Evolutionary conservation across 2,113 vertebrate genomes (phyloP).

Genomic region (Cynopterus brachyotis): DNA sequence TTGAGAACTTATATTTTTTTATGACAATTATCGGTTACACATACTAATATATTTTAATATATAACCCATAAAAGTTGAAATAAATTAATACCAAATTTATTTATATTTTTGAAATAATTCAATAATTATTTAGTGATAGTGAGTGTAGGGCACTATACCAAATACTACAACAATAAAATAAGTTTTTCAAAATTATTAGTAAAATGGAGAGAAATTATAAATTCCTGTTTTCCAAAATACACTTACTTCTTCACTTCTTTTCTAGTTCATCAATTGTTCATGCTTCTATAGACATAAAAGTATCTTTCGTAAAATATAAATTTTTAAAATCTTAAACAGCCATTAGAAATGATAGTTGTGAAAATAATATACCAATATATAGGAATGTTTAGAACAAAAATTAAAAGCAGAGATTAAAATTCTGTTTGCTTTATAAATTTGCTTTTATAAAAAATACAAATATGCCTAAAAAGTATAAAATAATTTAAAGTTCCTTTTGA

Average conservation of each 20-base stretch:
- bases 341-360: background rate
- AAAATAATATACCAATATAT: background rate
- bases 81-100: background rate
- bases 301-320: constrained; percentile 10
- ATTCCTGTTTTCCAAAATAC: background rate
- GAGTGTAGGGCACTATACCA: background rate
- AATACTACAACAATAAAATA: background rate
- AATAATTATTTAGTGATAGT: background rate
- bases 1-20: background rate
- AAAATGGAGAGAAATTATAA: constrained; percentile 39
- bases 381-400: constrained; percentile 11
- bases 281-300: background rate
- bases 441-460: constrained; percentile 4
- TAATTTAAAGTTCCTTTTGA: background rate
- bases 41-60: constrained; percentile 13
- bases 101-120: constrained; percentile 1
- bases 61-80: background rate
- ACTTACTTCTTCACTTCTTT: constrained; percentile 1
- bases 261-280: background rate
- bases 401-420: background rate
- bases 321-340: background rate
- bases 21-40: background rate
- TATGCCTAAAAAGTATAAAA: background rate
- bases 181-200: background rate
- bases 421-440: constrained; percentile 6